phyloP scores from a whole-genome alignment of 2,113 vertebrate genomes.

The Tringa solitaria region DNA sequence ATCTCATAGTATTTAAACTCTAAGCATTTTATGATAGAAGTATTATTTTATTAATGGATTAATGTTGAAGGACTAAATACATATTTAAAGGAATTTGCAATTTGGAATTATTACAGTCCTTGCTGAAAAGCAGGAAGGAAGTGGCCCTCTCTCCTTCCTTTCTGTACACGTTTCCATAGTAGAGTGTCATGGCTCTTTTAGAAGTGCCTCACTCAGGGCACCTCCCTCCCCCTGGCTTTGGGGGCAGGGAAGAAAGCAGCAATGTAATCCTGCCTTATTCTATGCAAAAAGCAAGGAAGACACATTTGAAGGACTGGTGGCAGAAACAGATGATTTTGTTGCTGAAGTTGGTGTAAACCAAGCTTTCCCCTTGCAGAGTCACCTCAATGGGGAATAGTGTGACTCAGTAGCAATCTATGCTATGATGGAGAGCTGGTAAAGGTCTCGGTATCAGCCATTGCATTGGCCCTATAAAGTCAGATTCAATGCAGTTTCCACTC shows the following conservation, averaged over 20 bases:
- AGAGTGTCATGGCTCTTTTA: not conserved
- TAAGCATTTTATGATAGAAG: not conserved
- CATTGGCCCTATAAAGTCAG: not conserved
- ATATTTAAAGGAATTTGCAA: not conserved
- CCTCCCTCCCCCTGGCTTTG: rapidly evolving
- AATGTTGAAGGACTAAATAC: not conserved
- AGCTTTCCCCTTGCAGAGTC: not conserved
- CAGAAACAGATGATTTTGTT: not conserved
- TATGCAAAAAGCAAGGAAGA: not conserved
- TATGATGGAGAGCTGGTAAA: not conserved
- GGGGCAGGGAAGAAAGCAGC: not conserved
- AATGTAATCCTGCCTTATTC: not conserved
- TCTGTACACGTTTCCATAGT: not conserved
- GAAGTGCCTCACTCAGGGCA: not conserved
- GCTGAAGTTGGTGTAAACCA: not conserved
- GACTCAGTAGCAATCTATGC: not conserved
- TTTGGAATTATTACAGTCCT: not conserved
- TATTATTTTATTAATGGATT: not conserved
- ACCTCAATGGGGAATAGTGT: rapidly evolving
- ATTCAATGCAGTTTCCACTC: not conserved
- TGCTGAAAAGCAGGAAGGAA: not conserved
- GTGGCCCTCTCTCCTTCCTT: not conserved
- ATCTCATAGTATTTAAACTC: not conserved
- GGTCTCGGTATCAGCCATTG: not conserved
- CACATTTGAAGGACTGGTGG: not conserved